Percentiles rank a stretch among this genome's conserved stretches.
Conservation (phyloP, 2,797 vertebrate genomes). For the Enteromius argenteus region DNA sequence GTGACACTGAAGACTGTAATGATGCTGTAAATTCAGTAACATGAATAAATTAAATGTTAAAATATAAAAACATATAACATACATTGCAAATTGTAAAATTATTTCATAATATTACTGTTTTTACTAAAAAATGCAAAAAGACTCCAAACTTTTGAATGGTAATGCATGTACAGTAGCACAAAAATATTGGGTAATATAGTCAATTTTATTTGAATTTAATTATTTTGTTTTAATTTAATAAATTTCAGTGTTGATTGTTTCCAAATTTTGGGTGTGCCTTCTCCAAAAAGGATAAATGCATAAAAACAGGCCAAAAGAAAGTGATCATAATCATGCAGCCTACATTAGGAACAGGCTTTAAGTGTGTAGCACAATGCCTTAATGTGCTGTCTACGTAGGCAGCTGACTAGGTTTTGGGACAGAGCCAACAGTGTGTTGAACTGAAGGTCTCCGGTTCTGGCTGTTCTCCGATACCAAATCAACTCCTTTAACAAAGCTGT, state of each 20-base stretch:
- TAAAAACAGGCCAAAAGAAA: not conserved
- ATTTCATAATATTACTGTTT: not conserved
- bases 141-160: not conserved
- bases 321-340: not conserved
- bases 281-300: not conserved
- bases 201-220: not conserved
- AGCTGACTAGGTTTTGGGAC: constrained; percentile 11
- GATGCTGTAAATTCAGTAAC: not conserved
- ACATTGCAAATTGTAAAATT: not conserved
- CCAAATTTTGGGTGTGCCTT: not conserved
- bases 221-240: not conserved
- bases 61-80: not conserved
- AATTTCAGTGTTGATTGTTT: not conserved
- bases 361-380: constrained; percentile 13
- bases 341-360: not conserved
- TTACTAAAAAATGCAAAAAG: not conserved
- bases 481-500: constrained; percentile 34
- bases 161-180: not conserved
- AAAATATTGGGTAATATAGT: not conserved
- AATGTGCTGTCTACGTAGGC: not conserved
- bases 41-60: not conserved
- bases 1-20: not conserved
- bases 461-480: constrained; percentile 14
- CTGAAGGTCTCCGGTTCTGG: constrained; percentile 19
- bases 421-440: constrained; percentile 22